phyloP scores from a whole-genome alignment of 2,888 invertebrate species.

The Nephrotoma flavescens region DNA sequence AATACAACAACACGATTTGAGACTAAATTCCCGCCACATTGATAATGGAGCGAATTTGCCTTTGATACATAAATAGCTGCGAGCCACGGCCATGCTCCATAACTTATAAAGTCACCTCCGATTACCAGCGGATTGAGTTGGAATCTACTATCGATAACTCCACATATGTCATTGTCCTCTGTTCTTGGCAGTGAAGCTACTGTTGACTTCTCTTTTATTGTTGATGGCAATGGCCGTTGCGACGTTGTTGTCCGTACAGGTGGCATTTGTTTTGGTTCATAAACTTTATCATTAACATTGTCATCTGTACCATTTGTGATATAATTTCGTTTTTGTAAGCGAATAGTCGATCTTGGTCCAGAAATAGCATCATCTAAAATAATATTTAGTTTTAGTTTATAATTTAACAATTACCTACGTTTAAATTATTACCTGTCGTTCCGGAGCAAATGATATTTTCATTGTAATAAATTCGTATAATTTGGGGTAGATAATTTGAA shows the following conservation, averaged over 20 bases:
- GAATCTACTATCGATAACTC: background rate
- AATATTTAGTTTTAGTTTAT: background rate
- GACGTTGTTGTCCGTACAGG: background rate
- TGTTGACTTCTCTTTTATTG: background rate
- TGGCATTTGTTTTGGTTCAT: background rate
- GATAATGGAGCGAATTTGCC: slow-evolving; percentile 24
- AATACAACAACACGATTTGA: slow-evolving; percentile 25
- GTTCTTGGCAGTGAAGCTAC: background rate
- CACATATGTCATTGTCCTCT: background rate
- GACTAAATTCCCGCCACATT: slow-evolving; percentile 28
- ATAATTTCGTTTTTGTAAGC: background rate
- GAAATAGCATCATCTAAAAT: background rate
- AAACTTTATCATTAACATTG: background rate
- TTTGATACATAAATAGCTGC: slow-evolving; percentile 43
- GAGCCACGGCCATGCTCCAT: slow-evolving; percentile 54
- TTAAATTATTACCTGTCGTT: slow-evolving; percentile 32
- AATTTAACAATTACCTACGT: background rate
- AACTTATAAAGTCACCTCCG: slow-evolving; percentile 20
- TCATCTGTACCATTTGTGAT: background rate
- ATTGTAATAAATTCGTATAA: slow-evolving; percentile 42
- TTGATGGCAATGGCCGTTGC: background rate
- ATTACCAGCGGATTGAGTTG: slow-evolving; percentile 16
- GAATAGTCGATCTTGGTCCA: background rate
- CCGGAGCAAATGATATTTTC: slow-evolving; percentile 41
- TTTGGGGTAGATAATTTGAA: slow-evolving; percentile 37